Conservation (phyloP, 2,888 invertebrate species). For the Plebejus argus region DNA sequence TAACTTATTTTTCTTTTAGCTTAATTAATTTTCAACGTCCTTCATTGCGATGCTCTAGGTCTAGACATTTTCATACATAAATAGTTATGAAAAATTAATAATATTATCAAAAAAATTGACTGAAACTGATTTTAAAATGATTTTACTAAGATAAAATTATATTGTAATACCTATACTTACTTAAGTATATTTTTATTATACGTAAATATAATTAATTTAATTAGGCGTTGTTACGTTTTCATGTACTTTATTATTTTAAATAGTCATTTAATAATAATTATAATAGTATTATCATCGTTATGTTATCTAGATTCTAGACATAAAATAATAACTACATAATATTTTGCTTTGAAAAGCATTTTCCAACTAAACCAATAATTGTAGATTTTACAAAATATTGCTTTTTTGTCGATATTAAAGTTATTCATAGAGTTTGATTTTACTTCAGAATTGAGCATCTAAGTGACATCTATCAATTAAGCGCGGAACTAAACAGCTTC, state of each 20-base stretch:
- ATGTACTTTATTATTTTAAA: neutral
- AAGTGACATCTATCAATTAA: constrained; percentile 38
- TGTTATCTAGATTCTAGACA: too few species aligned
- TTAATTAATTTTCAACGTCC: neutral
- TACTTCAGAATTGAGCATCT: neutral
- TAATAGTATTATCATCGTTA: too few species aligned
- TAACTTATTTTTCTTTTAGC: neutral
- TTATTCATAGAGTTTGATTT: neutral
- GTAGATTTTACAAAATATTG: neutral
- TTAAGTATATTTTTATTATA: too few species aligned
- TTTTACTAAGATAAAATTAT: too few species aligned
- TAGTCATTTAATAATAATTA: neutral
- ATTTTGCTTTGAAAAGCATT: too few species aligned
- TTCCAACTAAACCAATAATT: too few species aligned
- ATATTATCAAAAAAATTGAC: neutral
- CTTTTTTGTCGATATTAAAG: neutral
- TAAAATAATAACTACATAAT: too few species aligned
- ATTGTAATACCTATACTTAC: too few species aligned
- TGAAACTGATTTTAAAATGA: neutral
- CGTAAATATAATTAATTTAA: too few species aligned
- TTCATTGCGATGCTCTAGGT: neutral
- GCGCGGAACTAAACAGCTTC: constrained; percentile 31
- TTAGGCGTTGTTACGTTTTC: neutral
- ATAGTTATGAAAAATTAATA: neutral
- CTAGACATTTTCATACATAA: neutral